phyloP scores from a whole-genome alignment of 2,797 vertebrate genomes.

The Leptatherina wallacei region DNA sequence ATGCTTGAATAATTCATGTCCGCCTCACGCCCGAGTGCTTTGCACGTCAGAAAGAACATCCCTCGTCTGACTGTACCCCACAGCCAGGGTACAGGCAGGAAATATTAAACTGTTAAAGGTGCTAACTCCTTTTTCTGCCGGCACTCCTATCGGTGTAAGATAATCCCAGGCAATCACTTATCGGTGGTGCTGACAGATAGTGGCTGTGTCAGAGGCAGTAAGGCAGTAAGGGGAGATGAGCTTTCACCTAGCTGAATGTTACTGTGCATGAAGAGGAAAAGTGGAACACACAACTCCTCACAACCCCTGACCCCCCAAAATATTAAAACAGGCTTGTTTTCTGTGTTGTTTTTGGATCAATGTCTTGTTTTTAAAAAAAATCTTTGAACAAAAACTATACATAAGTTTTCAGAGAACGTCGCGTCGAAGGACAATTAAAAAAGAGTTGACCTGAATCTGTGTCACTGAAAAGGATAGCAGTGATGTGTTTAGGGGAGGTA shows the following conservation, averaged over 20 bases:
- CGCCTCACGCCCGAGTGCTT: slow-evolving; percentile 2
- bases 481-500: neutral
- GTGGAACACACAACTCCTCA: slow-evolving; percentile 48
- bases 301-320: slow-evolving; percentile 19
- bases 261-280: slow-evolving; percentile 50
- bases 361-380: neutral
- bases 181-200: slow-evolving; percentile 75
- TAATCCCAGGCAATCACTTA: slow-evolving; percentile 83
- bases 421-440: neutral
- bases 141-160: slow-evolving; percentile 73
- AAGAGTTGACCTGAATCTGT: slow-evolving; percentile 5
- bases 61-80: slow-evolving; percentile 17
- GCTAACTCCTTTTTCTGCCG: slow-evolving; percentile 74
- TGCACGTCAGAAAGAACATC: slow-evolving; percentile 17
- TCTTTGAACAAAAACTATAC: neutral
- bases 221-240: slow-evolving; percentile 73
- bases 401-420: neutral
- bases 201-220: slow-evolving; percentile 68
- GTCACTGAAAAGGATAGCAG: neutral
- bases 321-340: slow-evolving; percentile 1
- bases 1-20: slow-evolving; percentile 17
- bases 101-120: slow-evolving; percentile 80
- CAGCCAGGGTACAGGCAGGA: slow-evolving; percentile 42
- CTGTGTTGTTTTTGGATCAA: neutral
- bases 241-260: slow-evolving; percentile 59